phyloP scores from a whole-genome alignment of 1,140 invertebrate genomes.

The Zaprionus camerounensis region DNA sequence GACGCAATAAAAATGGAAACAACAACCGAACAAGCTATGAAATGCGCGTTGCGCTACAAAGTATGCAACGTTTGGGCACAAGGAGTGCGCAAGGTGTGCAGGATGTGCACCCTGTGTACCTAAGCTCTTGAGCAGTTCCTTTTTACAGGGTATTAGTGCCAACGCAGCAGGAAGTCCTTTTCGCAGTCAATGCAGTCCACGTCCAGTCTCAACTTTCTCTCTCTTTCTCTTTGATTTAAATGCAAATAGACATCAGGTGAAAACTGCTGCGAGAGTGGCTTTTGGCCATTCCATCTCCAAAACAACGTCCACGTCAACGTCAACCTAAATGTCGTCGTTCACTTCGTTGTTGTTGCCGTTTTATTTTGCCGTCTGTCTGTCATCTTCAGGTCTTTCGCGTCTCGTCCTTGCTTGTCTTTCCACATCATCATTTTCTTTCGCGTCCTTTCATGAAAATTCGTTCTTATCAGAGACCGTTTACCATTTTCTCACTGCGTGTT shows the following conservation, averaged over 20 bases:
- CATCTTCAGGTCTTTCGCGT: not conserved
- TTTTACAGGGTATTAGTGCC: conserved; percentile 11
- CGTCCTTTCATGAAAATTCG: conserved; percentile 31
- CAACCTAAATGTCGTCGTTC: not conserved
- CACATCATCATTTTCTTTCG: not conserved
- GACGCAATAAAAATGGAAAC: conserved; percentile 25
- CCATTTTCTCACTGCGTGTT: conserved; percentile 34
- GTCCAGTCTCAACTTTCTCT: not conserved
- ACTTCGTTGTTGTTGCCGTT: not conserved
- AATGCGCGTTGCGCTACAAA: conserved; percentile 14
- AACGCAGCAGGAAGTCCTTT: conserved; percentile 22
- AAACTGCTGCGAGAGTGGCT: conserved; percentile 4
- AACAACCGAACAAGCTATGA: conserved; percentile 9
- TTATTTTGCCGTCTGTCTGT: not conserved
- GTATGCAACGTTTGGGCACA: not conserved
- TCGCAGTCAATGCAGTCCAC: conserved; percentile 19
- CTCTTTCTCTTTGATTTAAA: conserved; percentile 59
- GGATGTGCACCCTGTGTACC: not conserved
- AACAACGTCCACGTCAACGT: conserved; percentile 19
- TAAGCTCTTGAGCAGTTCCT: not conserved
- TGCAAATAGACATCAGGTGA: conserved; percentile 59
- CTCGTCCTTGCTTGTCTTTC: not conserved
- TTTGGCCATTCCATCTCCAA: conserved; percentile 26
- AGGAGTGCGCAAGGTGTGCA: not conserved
- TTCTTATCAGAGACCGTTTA: conserved; percentile 45